Evolutionary conservation across 2,797 vertebrate species (phyloP).

Genomic region (Emydoidea blandingii): DNA sequence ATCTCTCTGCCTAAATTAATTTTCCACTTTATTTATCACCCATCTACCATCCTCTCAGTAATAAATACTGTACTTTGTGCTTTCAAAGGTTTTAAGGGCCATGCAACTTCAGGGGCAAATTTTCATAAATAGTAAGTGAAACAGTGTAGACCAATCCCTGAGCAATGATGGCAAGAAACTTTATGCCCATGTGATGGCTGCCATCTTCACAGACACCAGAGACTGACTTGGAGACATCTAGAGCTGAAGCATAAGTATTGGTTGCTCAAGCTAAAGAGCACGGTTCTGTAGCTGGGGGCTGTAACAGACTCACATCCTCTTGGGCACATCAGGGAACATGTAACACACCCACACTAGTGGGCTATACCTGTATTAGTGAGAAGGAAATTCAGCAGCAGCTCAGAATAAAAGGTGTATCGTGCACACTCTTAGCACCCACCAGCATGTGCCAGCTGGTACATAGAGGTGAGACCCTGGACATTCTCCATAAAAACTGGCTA

Average conservation of each 20-base stretch:
- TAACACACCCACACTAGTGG: neutral
- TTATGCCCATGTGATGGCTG: neutral
- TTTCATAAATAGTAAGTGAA: neutral
- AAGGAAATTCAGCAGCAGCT: neutral
- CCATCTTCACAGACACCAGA: neutral
- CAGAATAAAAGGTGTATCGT: neutral
- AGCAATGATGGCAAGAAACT: neutral
- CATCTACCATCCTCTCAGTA: neutral
- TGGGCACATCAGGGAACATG: neutral
- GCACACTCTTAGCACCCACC: neutral
- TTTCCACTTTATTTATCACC: slow-evolving; percentile 17
- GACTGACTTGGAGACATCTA: neutral
- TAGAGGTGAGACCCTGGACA: neutral
- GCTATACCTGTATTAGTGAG: too few relatives aligned
- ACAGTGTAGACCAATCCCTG: neutral
- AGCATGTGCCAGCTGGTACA: neutral
- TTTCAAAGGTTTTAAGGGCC: slow-evolving; percentile 26
- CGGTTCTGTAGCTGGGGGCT: neutral
- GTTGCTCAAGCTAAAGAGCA: neutral
- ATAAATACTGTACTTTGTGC: slow-evolving; percentile 1
- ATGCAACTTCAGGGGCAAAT: neutral
- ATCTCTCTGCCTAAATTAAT: slow-evolving; percentile 25
- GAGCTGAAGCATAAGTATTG: neutral
- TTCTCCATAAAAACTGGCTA: neutral
- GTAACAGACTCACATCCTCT: neutral